Conservation (phyloP, 2,113 vertebrate genomes). For the Ceyx cyanopectus region DNA sequence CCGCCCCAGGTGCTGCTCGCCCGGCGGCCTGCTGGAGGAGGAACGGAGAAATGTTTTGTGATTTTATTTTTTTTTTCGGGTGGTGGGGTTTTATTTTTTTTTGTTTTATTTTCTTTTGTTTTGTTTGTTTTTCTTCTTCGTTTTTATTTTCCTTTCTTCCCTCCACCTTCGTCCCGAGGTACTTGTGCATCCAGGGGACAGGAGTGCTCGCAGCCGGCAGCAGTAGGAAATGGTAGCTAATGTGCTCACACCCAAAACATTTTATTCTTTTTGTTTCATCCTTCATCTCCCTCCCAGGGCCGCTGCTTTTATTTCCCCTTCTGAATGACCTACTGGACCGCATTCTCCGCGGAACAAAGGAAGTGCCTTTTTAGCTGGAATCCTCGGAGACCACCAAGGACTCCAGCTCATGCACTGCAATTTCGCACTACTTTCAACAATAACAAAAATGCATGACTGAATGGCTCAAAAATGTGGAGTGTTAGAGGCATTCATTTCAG, state of each 20-base stretch:
- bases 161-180: background rate
- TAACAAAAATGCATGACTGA: slow-evolving; percentile 90
- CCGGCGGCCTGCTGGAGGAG: background rate
- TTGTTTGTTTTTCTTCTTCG: background rate
- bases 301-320: slow-evolving; percentile 85
- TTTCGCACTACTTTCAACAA: slow-evolving; percentile 86
- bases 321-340: slow-evolving; percentile 87
- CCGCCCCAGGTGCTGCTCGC: background rate
- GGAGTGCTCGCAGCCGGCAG: slow-evolving; percentile 68
- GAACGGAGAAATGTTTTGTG: background rate
- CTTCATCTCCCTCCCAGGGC: slow-evolving; percentile 78
- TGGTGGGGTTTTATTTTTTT: too few species aligned
- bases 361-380: slow-evolving; percentile 87
- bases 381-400: slow-evolving; percentile 95
- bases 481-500: slow-evolving; percentile 80
- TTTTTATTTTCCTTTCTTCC: background rate
- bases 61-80: too few species aligned
- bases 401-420: slow-evolving; percentile 81
- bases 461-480: slow-evolving; percentile 85
- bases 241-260: slow-evolving; percentile 78
- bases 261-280: slow-evolving; percentile 82
- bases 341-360: slow-evolving; percentile 94
- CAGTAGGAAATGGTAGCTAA: slow-evolving; percentile 80
- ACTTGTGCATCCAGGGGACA: background rate
- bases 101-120: too few species aligned